These are phyloP conservation scores for Neoniphon sammara DNA, from an alignment of 2,797 vertebrate genomes.

Conservation along the genomic window DNA sequence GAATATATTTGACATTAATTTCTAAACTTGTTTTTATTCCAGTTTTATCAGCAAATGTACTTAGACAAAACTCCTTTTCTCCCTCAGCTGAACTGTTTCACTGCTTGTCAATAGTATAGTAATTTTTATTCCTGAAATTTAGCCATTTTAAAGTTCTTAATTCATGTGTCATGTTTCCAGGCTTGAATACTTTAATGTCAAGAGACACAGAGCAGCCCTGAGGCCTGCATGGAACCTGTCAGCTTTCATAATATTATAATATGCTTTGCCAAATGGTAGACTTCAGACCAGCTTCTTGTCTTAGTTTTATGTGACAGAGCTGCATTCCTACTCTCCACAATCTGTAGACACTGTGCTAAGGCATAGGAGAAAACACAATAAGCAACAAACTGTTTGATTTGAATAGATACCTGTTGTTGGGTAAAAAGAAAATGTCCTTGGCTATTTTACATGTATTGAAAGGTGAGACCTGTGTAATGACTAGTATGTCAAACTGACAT, in stretches of 20 bases:
- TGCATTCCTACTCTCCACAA: neutral
- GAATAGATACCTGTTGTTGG: too few species aligned
- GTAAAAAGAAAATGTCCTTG: too few species aligned
- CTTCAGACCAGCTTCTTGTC: neutral
- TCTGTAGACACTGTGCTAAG: neutral
- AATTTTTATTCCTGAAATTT: conserved; percentile 2
- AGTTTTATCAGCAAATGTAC: conserved; percentile 14
- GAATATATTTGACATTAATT: conserved; percentile 57
- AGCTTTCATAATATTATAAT: neutral
- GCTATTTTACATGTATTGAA: too few species aligned
- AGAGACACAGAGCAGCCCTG: neutral
- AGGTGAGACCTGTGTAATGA: too few species aligned
- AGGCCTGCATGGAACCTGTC: too few species aligned
- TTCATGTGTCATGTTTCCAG: too few species aligned
- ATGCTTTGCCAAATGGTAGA: neutral
- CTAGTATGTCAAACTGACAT: too few species aligned
- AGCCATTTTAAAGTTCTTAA: neutral
- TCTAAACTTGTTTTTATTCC: conserved; percentile 55
- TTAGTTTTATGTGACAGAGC: neutral
- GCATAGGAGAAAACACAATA: neutral
- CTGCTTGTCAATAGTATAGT: conserved; percentile 6
- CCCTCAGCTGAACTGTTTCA: conserved; percentile 27
- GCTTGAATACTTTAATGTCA: neutral
- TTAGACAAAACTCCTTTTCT: conserved; percentile 21
- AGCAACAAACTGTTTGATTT: too few species aligned